These are phyloP conservation scores for Lasioglossum villosulum DNA, from an alignment of 2,888 invertebrate genomes.

Conservation along the genomic window DNA sequence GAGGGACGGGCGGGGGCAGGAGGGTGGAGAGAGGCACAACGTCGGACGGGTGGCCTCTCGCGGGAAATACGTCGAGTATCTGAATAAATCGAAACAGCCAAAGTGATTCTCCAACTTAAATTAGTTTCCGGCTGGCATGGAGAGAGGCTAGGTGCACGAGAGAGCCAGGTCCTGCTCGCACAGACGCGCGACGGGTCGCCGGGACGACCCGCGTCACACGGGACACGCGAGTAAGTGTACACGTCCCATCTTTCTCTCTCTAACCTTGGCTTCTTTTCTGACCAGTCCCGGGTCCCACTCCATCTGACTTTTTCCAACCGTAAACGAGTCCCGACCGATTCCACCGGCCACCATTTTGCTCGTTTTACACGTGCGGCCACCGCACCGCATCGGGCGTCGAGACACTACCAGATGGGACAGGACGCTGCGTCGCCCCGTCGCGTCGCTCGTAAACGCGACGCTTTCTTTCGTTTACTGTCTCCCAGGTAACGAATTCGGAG, in stretches of 20 bases:
- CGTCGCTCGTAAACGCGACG: slow-evolving; percentile 46
- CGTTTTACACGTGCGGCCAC: slow-evolving; percentile 63
- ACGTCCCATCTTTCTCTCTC: slow-evolving; percentile 16
- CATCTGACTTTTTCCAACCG: slow-evolving; percentile 52
- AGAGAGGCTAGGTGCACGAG: slow-evolving; percentile 60
- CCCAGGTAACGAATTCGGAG: slow-evolving; percentile 25
- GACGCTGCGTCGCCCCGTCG: neutral
- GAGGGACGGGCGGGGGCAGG: too few relatives aligned
- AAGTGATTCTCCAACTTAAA: slow-evolving; percentile 84
- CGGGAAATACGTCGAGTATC: slow-evolving; percentile 83
- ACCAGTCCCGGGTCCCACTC: slow-evolving; percentile 20
- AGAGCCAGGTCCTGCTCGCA: neutral
- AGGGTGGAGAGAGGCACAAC: slow-evolving; percentile 24
- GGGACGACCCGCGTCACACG: slow-evolving; percentile 38
- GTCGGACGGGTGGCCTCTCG: slow-evolving; percentile 70
- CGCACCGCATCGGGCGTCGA: neutral
- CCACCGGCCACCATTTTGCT: slow-evolving; percentile 66
- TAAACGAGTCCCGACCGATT: slow-evolving; percentile 75
- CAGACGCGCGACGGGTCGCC: slow-evolving; percentile 10
- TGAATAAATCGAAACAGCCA: slow-evolving; percentile 83
- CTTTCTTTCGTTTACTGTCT: slow-evolving; percentile 25
- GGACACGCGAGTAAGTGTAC: slow-evolving; percentile 60
- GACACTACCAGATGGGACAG: slow-evolving; percentile 6
- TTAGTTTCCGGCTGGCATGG: slow-evolving; percentile 79
- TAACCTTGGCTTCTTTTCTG: slow-evolving; percentile 58